phyloP scores from a whole-genome alignment of 2,888 invertebrate species.

The Eretmocerus hayati region DNA sequence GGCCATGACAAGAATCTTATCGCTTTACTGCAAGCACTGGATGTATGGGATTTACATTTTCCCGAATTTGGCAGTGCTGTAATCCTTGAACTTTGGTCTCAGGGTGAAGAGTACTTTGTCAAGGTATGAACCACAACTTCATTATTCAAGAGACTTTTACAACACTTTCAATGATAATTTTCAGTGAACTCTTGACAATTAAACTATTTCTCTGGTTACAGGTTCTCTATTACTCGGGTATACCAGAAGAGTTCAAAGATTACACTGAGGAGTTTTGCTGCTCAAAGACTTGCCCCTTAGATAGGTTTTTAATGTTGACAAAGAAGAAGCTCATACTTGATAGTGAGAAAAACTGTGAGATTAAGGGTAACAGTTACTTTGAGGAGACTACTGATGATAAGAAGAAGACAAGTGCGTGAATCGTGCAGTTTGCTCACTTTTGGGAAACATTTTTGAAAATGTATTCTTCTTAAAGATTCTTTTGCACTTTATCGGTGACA shows the following conservation, averaged over 20 bases:
- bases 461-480: too few relatives aligned
- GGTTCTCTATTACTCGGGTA: conserved; percentile 28
- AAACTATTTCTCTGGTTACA: background rate
- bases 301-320: conserved; percentile 47
- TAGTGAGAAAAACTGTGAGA: conserved; percentile 33
- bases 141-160: background rate
- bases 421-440: too few relatives aligned
- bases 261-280: conserved; percentile 50
- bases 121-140: conserved; percentile 27
- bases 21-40: conserved; percentile 31
- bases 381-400: too few relatives aligned
- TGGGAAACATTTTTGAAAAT: too few relatives aligned
- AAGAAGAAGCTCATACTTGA: conserved; percentile 47
- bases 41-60: conserved; percentile 34
- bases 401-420: too few relatives aligned
- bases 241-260: conserved; percentile 43
- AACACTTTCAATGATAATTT: too few relatives aligned
- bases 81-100: conserved; percentile 34
- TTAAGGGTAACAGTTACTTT: conserved; percentile 7
- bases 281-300: conserved; percentile 49
- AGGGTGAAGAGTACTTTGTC: conserved; percentile 29
- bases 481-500: too few relatives aligned
- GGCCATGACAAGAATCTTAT: conserved; percentile 36
- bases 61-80: conserved; percentile 33
- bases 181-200: background rate